A percentile compares a stretch with the other conserved stretches of the same genome.
Evolutionary conservation across 2,888 invertebrate species (phyloP).

Genomic region (Odontocerum albicorne): DNA sequence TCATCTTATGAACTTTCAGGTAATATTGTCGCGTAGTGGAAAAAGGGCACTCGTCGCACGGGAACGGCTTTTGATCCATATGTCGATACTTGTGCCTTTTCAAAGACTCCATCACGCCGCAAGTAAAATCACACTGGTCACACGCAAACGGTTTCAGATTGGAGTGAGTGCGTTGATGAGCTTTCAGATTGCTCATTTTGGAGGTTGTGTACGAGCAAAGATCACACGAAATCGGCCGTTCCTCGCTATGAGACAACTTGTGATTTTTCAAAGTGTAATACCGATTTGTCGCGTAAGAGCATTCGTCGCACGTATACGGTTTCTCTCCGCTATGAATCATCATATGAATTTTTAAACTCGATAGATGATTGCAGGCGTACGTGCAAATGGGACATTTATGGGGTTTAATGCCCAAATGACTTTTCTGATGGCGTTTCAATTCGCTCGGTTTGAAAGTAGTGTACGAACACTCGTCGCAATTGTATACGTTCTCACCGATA

Average conservation of each 20-base stretch:
- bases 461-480: no score
- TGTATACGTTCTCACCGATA: no score
- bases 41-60: background rate
- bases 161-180: background rate
- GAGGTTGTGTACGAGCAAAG: background rate
- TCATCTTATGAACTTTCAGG: background rate
- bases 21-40: background rate
- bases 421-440: no score
- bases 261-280: background rate
- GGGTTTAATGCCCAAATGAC: no score
- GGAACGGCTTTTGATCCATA: background rate
- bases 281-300: background rate
- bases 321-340: no score
- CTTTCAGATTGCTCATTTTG: background rate
- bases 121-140: slow-evolving; percentile 6
- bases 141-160: slow-evolving; percentile 1
- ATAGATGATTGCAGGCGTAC: no score
- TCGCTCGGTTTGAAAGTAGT: no score
- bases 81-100: background rate
- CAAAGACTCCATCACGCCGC: background rate
- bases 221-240: background rate
- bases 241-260: background rate
- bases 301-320: slow-evolving; percentile 1
- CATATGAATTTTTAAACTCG: no score
- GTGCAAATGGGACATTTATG: no score